Conservation (phyloP, 2,113 vertebrate genomes). For the Emydocephalus ijimae region DNA sequence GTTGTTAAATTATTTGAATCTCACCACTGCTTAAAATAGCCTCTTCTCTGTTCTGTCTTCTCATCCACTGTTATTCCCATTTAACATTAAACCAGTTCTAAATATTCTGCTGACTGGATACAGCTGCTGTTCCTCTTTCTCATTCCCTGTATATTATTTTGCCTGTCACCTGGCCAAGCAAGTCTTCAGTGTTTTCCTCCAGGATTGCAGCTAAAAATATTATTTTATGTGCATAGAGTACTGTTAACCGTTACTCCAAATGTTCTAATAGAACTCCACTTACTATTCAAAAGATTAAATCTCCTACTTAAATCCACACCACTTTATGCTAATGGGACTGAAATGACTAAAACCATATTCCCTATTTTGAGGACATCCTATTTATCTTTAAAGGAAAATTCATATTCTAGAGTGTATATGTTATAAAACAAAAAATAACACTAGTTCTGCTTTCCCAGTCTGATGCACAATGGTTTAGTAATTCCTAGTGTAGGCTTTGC, state of each 20-base stretch:
- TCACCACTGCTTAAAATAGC: not conserved
- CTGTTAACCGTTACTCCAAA: slow-evolving; percentile 31
- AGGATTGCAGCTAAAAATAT: slow-evolving; percentile 30
- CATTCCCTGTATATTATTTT: not conserved
- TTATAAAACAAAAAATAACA: not conserved
- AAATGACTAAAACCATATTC: not conserved
- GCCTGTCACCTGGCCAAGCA: slow-evolving; percentile 21
- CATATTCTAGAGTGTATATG: not conserved
- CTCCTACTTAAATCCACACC: slow-evolving; percentile 12
- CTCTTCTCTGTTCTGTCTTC: not conserved
- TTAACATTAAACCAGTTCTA: not conserved
- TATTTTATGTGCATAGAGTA: slow-evolving; percentile 11
- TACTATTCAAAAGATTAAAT: slow-evolving; percentile 21
- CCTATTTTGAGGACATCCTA: not conserved
- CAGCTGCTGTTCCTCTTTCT: not conserved
- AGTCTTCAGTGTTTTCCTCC: not conserved
- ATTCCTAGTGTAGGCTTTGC: no score
- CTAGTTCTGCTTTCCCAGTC: not conserved
- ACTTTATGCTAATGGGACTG: slow-evolving; percentile 17
- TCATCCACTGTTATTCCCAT: not conserved
- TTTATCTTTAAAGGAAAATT: not conserved
- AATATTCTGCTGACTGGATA: not conserved
- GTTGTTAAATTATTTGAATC: no score
- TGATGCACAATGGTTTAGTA: no score
- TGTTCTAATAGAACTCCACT: slow-evolving; percentile 13